Evolutionary conservation across 2,113 vertebrate species (phyloP).

Genomic region (Erpornis zantholeuca): DNA sequence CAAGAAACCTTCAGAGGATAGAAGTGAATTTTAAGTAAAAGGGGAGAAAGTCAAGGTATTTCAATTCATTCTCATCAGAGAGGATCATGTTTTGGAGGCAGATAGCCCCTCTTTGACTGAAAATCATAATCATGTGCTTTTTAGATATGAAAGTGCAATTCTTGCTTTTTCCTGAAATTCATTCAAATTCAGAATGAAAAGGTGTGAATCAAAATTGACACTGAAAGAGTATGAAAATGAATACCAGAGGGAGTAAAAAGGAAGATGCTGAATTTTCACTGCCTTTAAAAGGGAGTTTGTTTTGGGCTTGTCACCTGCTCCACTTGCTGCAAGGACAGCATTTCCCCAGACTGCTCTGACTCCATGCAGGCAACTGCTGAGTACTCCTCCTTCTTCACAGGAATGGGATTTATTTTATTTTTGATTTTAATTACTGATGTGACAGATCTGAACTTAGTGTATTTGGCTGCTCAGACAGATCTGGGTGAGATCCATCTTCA

Average conservation of each 20-base stretch:
- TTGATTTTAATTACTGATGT: not conserved
- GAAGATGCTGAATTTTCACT: not conserved
- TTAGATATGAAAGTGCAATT: not conserved
- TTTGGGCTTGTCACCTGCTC: not conserved
- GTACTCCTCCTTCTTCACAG: not conserved
- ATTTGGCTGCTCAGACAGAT: not conserved
- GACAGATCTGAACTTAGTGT: not conserved
- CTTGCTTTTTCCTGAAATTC: not conserved
- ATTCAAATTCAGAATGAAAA: slow-evolving; percentile 41
- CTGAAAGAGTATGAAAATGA: not conserved
- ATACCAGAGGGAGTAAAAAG: not conserved
- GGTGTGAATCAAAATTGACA: not conserved
- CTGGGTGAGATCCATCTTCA: not conserved
- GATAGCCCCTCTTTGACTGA: not conserved
- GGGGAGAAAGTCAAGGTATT: not conserved
- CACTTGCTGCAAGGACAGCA: not conserved
- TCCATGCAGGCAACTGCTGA: not conserved
- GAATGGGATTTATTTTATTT: not conserved
- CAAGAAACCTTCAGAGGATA: slow-evolving; percentile 4
- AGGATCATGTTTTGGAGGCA: rapidly evolving
- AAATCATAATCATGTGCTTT: not conserved
- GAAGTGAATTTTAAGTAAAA: slow-evolving; percentile 18
- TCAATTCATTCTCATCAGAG: not conserved
- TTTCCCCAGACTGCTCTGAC: not conserved
- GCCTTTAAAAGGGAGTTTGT: not conserved